These are phyloP conservation scores for Ptilorrhoa leucosticta DNA, from an alignment of 2,113 vertebrate genomes.

Conservation along the genomic window DNA sequence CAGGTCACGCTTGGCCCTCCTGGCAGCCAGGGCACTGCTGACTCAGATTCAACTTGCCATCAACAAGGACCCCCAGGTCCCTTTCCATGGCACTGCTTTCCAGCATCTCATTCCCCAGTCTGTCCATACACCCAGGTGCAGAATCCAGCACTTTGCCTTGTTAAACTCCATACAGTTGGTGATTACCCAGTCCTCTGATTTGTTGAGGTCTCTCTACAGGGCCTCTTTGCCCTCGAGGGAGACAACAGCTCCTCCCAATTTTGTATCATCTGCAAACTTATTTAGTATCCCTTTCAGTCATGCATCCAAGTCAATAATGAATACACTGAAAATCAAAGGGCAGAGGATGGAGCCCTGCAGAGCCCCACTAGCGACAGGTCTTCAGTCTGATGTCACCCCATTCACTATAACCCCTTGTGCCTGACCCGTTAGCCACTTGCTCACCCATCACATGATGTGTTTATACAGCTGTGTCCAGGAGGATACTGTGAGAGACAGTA, in stretches of 20 bases:
- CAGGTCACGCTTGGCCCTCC: accelerated
- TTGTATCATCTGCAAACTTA: too few relatives aligned
- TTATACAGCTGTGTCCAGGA: background rate
- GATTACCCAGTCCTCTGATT: background rate
- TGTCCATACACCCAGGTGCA: background rate
- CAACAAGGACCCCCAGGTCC: accelerated
- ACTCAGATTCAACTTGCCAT: accelerated
- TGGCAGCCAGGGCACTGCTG: background rate
- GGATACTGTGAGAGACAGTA: background rate
- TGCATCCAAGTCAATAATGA: background rate
- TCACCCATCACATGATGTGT: background rate
- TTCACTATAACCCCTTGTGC: background rate
- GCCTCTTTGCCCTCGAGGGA: accelerated
- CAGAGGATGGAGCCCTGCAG: accelerated
- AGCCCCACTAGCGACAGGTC: background rate
- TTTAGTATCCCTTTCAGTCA: background rate
- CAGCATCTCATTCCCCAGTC: background rate
- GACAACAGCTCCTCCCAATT: background rate
- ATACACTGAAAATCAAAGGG: background rate
- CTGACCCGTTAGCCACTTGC: accelerated
- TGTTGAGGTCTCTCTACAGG: background rate
- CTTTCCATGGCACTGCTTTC: background rate
- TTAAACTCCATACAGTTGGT: background rate
- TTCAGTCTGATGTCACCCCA: background rate
- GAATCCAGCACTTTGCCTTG: accelerated